Base-by-base conservation (phyloP, 53 echinoderm and acorn worm species). In the Holothuria leucospilota region DNA sequence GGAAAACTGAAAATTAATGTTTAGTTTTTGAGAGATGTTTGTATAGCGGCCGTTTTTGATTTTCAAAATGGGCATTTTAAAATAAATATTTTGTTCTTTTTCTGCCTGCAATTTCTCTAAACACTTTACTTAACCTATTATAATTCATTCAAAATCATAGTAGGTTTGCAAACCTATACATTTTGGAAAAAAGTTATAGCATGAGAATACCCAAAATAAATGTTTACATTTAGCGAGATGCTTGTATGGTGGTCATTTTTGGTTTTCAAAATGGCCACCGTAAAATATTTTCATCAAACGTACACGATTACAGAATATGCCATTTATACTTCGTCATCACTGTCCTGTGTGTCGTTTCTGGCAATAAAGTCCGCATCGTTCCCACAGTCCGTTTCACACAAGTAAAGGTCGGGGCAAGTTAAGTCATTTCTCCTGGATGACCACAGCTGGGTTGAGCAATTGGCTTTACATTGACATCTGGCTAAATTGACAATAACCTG, bases 401-500 rank as follows among this genome's bases (percentile, higher is more conserved):
- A 67, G 26, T 82, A 88, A 56, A 82, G 81, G 68, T 90, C 80
- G 62, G 90, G 78, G 61, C 70, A 78, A 23, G 80, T 13, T 29
- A 79, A 21, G 70, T 85, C 86, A 65, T 65, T 59, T 51, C 80
- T 61, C 78, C 70, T 80, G 74, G 86, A 90, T 12, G 68, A 69
- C 46, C 86, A 86, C 41, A 59, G 27, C 25, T 66, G 51, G 65
- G 81, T 42, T 69, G 69, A 58, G 56, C 82, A 84, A 42, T 71
- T 56, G 10, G 63, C 28, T 51, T 87, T 90, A 30, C 72, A 86
- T 20, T 81, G 81, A 60, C 86, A 90, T 20, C 59, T 56, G 23
- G 78, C 81, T 63, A 86, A 39, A 64, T 86, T 80, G 9, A 86
- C 24, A 30, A 86, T 86, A 49, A 86, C 86, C 71, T 90, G 77